These are phyloP conservation scores for Sceloporus tristichus DNA, from an alignment of 2,113 vertebrate species.

Conservation along the genomic window DNA sequence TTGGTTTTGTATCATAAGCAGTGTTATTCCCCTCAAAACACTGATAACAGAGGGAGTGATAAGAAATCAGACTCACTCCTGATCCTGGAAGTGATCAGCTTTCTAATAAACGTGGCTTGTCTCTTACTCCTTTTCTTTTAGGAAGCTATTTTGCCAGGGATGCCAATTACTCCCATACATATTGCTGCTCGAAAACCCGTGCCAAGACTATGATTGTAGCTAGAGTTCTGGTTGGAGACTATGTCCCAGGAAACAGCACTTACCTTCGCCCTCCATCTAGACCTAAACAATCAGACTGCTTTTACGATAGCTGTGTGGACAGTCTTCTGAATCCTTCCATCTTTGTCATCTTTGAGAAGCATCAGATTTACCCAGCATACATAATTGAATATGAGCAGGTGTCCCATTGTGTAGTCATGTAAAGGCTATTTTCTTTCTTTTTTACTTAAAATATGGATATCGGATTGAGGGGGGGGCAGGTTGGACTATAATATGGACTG, in stretches of 20 bases:
- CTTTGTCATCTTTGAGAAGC: conserved; percentile 83
- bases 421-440: not conserved
- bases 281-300: conserved; percentile 30
- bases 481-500: too few species aligned
- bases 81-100: not conserved
- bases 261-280: conserved; percentile 62
- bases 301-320: conserved; percentile 79
- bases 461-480: too few species aligned
- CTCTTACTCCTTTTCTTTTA: conserved; percentile 50
- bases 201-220: conserved; percentile 72
- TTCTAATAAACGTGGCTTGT: not conserved
- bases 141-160: conserved; percentile 82
- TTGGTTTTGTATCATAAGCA: not conserved
- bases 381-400: conserved; percentile 66
- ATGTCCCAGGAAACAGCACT: conserved; percentile 49
- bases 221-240: conserved; percentile 71
- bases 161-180: conserved; percentile 70
- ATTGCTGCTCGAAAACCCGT: not conserved
- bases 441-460: not conserved
- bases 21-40: not conserved
- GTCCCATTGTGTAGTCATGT: conserved; percentile 13
- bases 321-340: conserved; percentile 63
- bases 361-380: conserved; percentile 79
- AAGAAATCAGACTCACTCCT: not conserved
- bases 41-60: not conserved